phyloP scores from a whole-genome alignment of 1,140 invertebrate genomes.

The Drosophila nannoptera region DNA sequence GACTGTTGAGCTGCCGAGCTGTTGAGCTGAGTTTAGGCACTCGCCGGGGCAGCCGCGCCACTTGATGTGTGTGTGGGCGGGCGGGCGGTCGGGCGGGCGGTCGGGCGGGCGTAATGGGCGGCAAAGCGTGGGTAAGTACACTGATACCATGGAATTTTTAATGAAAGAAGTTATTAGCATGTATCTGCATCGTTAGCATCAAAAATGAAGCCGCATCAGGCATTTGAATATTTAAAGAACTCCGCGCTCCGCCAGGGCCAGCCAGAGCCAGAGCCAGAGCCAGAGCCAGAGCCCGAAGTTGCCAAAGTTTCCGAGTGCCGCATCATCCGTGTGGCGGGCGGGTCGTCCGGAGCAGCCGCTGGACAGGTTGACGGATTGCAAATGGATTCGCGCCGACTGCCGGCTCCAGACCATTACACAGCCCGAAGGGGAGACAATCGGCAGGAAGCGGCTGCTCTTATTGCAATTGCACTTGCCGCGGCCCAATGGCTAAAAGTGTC shows the following conservation, averaged over 20 bases:
- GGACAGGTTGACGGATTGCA: too few species aligned
- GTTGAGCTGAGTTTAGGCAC: background rate
- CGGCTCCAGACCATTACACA: too few species aligned
- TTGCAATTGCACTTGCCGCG: background rate
- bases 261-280: too few species aligned
- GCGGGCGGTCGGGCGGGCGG: too few species aligned
- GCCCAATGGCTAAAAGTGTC: background rate
- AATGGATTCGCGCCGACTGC: too few species aligned
- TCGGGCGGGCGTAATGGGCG: background rate
- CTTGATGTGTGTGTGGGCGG: conserved; percentile 1
- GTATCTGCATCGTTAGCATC: conserved; percentile 73
- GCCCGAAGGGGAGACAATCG: background rate
- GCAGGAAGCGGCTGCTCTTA: background rate
- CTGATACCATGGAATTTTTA: conserved; percentile 69
- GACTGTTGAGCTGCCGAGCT: conserved; percentile 48
- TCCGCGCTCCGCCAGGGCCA: background rate
- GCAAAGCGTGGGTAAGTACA: conserved; percentile 43
- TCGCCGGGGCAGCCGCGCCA: background rate
- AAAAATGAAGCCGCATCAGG: conserved; percentile 60
- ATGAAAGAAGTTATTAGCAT: conserved; percentile 76
- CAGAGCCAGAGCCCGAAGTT: conserved; percentile 3
- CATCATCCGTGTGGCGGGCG: too few species aligned
- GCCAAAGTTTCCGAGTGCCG: background rate
- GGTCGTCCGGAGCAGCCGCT: too few species aligned
- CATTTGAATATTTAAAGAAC: conserved; percentile 20